These are phyloP conservation scores for Araneus ventricosus DNA, from an alignment of 1,140 invertebrate genomes.

Conservation along the genomic window DNA sequence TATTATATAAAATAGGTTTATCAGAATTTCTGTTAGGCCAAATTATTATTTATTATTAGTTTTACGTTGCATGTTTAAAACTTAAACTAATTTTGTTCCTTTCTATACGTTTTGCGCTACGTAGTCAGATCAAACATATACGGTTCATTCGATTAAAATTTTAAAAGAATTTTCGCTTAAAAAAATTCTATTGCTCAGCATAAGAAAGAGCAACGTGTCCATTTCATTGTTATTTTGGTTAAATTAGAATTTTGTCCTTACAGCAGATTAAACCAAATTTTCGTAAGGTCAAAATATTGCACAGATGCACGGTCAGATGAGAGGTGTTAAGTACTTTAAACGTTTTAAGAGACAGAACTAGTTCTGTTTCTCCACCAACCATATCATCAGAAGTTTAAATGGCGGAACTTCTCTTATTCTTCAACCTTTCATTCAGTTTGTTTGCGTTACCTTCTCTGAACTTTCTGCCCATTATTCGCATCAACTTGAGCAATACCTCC, in stretches of 20 bases:
- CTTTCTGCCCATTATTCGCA: background rate
- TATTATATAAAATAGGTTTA: no score
- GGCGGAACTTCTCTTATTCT: background rate
- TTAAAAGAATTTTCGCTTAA: no score
- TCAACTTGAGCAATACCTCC: background rate
- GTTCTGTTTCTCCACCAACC: background rate
- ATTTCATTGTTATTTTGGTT: background rate
- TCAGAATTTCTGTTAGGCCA: no score
- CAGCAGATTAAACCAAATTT: background rate
- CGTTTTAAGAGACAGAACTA: background rate
- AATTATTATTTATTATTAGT: no score
- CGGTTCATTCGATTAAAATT: no score
- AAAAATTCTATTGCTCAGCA: no score
- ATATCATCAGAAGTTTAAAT: background rate
- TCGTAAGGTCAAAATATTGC: background rate
- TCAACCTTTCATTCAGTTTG: background rate
- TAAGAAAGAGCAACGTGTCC: no score
- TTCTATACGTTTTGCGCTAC: no score
- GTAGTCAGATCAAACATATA: no score
- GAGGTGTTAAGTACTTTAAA: background rate
- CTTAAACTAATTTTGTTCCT: no score
- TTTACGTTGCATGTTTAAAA: no score
- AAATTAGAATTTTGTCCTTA: background rate
- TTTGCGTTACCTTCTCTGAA: conserved; percentile 10
- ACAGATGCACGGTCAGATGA: background rate